Percentiles rank a stretch among this genome's conserved stretches.
Evolutionary conservation across 1,140 invertebrate species (phyloP).

Genomic region (Listronotus bonariensis): DNA sequence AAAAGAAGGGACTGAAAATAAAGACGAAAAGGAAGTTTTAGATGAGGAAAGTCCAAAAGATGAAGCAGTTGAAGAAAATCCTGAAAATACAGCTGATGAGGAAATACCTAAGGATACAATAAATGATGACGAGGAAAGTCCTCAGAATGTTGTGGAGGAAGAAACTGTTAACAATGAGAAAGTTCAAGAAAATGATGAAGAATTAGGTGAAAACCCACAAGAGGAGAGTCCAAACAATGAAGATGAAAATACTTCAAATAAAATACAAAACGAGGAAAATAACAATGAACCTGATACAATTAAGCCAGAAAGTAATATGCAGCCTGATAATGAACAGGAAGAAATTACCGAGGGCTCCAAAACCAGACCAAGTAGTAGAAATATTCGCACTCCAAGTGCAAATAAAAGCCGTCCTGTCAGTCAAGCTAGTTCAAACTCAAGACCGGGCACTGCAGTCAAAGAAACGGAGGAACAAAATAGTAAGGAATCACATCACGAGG

Average conservation of each 20-base stretch:
- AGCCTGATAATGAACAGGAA: constrained; percentile 22
- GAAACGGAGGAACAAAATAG: constrained; percentile 37
- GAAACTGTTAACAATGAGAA: constrained; percentile 54
- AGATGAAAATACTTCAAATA: constrained; percentile 28
- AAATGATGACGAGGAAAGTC: constrained; percentile 25
- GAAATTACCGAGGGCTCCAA: constrained; percentile 1
- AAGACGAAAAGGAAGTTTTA: constrained; percentile 35
- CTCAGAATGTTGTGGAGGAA: constrained; percentile 7
- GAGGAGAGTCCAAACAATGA: constrained; percentile 33
- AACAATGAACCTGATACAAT: constrained; percentile 39
- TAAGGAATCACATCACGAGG: constrained; percentile 39
- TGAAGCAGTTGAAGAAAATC: constrained; percentile 8
- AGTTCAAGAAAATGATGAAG: constrained; percentile 16
- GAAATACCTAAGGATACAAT: constrained; percentile 37
- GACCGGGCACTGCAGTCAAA: constrained; percentile 23
- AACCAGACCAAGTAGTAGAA: constrained; percentile 4
- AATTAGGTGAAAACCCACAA: constrained; percentile 39
- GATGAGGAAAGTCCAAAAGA: constrained; percentile 39
- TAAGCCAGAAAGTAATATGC: constrained; percentile 29
- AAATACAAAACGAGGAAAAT: constrained; percentile 45
- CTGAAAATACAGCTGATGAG: constrained; percentile 42
- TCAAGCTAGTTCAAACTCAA: constrained; percentile 7
- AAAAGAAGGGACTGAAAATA: constrained; percentile 17
- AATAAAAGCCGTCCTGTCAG: constrained; percentile 18
- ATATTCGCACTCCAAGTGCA: constrained; percentile 6